A percentile compares a stretch with the other conserved stretches of the same genome.
phyloP scores from a whole-genome alignment of 2,888 invertebrate genomes.

The Mermis nigrescens region DNA sequence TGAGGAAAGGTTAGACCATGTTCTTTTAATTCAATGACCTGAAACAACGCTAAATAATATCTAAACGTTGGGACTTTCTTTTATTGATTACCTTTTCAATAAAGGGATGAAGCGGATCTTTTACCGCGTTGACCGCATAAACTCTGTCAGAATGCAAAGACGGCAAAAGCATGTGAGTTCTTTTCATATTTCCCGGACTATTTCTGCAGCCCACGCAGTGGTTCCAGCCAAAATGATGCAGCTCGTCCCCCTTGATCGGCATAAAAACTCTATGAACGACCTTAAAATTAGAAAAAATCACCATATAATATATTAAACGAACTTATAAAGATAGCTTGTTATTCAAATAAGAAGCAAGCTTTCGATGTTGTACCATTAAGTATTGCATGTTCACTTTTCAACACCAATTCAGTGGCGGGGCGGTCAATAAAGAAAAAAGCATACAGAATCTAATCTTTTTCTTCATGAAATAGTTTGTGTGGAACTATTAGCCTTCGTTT shows the following conservation, averaged over 20 bases:
- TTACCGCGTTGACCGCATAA: conserved; percentile 56
- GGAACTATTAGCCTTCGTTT: no score
- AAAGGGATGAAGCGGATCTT: no score
- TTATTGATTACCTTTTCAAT: neutral
- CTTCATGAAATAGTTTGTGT: no score
- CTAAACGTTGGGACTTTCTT: neutral
- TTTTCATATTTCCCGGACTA: conserved; percentile 39
- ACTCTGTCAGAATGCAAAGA: conserved; percentile 58
- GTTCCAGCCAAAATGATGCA: conserved; percentile 94
- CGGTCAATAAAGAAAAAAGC: no score
- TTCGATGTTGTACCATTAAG: neutral
- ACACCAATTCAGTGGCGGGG: no score
- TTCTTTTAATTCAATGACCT: conserved; percentile 61
- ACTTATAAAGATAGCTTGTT: neutral
- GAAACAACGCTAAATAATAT: conserved; percentile 13
- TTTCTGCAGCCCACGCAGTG: conserved; percentile 72
- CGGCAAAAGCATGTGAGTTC: conserved; percentile 64
- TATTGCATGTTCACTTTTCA: neutral
- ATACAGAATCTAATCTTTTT: no score
- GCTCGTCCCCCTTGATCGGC: conserved; percentile 57
- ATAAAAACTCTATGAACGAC: conserved; percentile 66
- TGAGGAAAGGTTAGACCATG: conserved; percentile 67
- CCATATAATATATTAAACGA: neutral
- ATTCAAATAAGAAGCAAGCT: neutral
- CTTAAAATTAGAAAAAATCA: conserved; percentile 41